Evolutionary conservation across 2,888 invertebrate species (phyloP).

Genomic region (Platycheirus rosarum): DNA sequence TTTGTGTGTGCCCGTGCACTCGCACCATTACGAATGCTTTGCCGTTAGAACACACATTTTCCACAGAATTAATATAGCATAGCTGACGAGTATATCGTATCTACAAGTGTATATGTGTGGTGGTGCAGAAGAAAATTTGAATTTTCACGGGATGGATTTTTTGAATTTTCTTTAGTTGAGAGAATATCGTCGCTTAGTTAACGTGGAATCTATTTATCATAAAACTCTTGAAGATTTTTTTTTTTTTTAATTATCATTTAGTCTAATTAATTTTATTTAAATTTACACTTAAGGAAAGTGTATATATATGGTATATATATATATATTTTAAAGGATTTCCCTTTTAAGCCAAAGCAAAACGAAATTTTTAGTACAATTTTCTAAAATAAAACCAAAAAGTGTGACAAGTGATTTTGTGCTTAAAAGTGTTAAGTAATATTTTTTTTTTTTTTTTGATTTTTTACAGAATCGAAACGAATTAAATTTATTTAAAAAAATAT

Average conservation of each 20-base stretch:
- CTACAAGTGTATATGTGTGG: conserved; percentile 42
- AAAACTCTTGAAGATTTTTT: conserved; percentile 46
- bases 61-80: conserved; percentile 46
- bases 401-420: conserved; percentile 16
- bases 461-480: conserved; percentile 74
- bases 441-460: conserved; percentile 37
- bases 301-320: background rate
- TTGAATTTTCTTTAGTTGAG: conserved; percentile 82
- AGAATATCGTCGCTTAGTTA: conserved; percentile 83
- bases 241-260: conserved; percentile 40
- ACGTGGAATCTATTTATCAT: conserved; percentile 78
- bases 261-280: conserved; percentile 34
- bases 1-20: conserved; percentile 62
- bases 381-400: conserved; percentile 3
- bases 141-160: conserved; percentile 78
- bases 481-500: conserved; percentile 49
- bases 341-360: conserved; percentile 46
- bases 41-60: conserved; percentile 58
- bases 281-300: conserved; percentile 61
- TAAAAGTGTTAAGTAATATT: conserved; percentile 54
- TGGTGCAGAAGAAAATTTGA: conserved; percentile 73
- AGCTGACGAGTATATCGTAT: conserved; percentile 20
- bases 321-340: conserved; percentile 15
- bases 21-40: conserved; percentile 70
- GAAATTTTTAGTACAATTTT: conserved; percentile 18